phyloP scores from a whole-genome alignment of 2,113 vertebrate species.

The Aphelocoma coerulescens region DNA sequence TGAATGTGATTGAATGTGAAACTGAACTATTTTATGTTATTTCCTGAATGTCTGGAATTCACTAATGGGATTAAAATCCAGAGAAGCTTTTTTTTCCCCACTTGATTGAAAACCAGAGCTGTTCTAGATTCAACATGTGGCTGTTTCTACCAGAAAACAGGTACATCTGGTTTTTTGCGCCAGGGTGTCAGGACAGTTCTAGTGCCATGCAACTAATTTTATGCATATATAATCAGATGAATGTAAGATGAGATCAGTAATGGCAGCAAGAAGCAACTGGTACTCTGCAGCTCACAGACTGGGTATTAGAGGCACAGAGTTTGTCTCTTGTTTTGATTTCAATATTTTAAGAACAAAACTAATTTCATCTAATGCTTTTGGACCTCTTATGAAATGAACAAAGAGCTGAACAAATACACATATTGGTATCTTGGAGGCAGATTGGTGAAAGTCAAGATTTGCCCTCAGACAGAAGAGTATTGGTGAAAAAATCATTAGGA shows the following conservation, averaged over 20 bases:
- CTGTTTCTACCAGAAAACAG: neutral
- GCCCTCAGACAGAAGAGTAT: neutral
- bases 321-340: neutral
- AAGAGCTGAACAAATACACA: neutral
- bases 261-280: neutral
- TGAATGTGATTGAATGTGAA: neutral
- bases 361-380: neutral
- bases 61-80: neutral
- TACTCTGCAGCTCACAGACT: neutral
- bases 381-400: neutral
- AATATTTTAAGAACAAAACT: neutral
- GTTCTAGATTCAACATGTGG: neutral
- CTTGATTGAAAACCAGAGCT: neutral
- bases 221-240: neutral
- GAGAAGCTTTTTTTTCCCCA: neutral
- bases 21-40: neutral
- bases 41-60: neutral
- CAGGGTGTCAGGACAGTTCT: neutral
- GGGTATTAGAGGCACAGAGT: neutral
- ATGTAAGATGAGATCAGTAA: neutral
- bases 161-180: neutral
- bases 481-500: neutral
- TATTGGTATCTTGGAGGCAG: neutral
- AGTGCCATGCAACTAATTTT: neutral
- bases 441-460: neutral